Conservation (phyloP, 2,888 invertebrate species). For the Hedychridium roseum region DNA sequence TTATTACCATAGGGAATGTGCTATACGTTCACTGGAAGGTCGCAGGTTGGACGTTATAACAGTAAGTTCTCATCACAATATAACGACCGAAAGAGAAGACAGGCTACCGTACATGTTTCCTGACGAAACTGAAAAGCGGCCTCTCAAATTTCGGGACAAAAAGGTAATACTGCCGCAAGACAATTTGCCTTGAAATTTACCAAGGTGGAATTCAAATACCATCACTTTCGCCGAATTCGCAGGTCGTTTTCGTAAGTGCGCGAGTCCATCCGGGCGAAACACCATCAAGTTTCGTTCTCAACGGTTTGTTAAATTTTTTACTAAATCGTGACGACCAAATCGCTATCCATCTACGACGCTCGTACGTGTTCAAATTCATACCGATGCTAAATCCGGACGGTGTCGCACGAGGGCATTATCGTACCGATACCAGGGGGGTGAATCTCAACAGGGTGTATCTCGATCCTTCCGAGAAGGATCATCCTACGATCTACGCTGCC, state of each 20-base stretch:
- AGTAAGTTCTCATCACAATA: slow-evolving; percentile 81
- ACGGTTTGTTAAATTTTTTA: slow-evolving; percentile 84
- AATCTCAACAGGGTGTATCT: slow-evolving; percentile 89
- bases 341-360: slow-evolving; percentile 75
- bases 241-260: slow-evolving; percentile 86
- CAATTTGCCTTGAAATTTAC: neutral
- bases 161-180: slow-evolving; percentile 76
- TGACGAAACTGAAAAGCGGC: slow-evolving; percentile 71
- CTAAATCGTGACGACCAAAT: slow-evolving; percentile 78
- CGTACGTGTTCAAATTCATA: slow-evolving; percentile 88
- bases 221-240: slow-evolving; percentile 18
- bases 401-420: slow-evolving; percentile 84
- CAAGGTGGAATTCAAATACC: slow-evolving; percentile 3
- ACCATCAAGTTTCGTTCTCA: slow-evolving; percentile 89
- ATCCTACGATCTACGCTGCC: slow-evolving; percentile 88
- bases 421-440: slow-evolving; percentile 86
- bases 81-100: slow-evolving; percentile 76
- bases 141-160: slow-evolving; percentile 79
- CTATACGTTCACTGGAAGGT: slow-evolving; percentile 80
- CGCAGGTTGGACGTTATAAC: slow-evolving; percentile 84
- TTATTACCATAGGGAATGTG: slow-evolving; percentile 84
- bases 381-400: slow-evolving; percentile 94
- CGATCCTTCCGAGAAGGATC: slow-evolving; percentile 76
- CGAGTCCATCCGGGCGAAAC: slow-evolving; percentile 94
- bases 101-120: slow-evolving; percentile 78